phyloP scores from a whole-genome alignment of 1,140 invertebrate genomes.

The Metopolophium dirhodum region DNA sequence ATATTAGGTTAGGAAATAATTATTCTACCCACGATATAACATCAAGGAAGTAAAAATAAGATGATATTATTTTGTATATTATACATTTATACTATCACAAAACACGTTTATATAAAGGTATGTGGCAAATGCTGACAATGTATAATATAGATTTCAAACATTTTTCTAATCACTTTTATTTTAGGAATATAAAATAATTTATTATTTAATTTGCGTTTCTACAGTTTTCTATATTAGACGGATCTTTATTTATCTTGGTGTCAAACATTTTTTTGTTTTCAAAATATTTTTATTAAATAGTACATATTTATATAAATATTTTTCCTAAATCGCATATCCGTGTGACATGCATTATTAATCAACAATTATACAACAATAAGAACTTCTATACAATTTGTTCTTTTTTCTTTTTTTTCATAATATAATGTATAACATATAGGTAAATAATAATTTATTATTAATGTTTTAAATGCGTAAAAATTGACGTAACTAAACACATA shows the following conservation, averaged over 20 bases:
- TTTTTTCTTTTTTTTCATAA: constrained; percentile 2
- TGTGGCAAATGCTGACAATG: background rate
- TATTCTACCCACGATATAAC: background rate
- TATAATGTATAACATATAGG: constrained; percentile 28
- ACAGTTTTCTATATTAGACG: background rate
- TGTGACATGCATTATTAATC: constrained; percentile 42
- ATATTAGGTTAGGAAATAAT: background rate
- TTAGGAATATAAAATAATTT: constrained; percentile 52
- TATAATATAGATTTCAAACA: background rate
- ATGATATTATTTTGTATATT: background rate
- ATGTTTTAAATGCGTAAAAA: constrained; percentile 47
- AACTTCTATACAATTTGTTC: constrained; percentile 54
- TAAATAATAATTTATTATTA: constrained; percentile 31
- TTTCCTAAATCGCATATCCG: constrained; percentile 47
- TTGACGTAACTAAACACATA: constrained; percentile 53
- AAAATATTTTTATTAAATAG: constrained; percentile 48
- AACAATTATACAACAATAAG: constrained; percentile 55
- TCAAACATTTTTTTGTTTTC: constrained; percentile 31
- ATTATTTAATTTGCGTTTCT: constrained; percentile 10
- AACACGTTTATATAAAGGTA: constrained; percentile 11
- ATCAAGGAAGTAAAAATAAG: background rate
- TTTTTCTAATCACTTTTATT: constrained; percentile 46
- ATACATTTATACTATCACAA: background rate
- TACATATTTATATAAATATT: constrained; percentile 32
- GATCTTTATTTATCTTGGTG: constrained; percentile 23